phyloP scores from a whole-genome alignment of 2,113 vertebrate genomes.

The Syngnathus typhle region DNA sequence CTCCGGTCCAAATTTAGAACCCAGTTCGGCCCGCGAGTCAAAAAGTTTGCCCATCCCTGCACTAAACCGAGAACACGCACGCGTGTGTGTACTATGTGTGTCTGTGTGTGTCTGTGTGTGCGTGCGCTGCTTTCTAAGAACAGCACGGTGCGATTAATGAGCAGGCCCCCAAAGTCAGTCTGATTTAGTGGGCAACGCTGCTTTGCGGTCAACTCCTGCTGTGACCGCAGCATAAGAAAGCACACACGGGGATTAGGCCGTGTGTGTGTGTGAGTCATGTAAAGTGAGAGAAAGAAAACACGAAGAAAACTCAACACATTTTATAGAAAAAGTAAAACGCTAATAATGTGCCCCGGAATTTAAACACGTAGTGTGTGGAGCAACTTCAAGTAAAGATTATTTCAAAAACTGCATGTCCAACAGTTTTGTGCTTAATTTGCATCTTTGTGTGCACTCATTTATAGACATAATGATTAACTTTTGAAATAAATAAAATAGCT shows the following conservation, averaged over 20 bases:
- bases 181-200: slow-evolving; percentile 46
- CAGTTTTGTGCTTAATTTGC: too few species aligned
- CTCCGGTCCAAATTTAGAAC: too few species aligned
- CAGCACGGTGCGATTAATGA: slow-evolving; percentile 38
- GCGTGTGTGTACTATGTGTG: not conserved
- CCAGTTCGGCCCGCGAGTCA: too few species aligned
- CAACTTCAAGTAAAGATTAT: not conserved
- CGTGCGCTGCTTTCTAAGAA: slow-evolving; percentile 8
- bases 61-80: too few species aligned
- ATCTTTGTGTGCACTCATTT: too few species aligned
- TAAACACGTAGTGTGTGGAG: not conserved
- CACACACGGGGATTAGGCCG: slow-evolving; percentile 31
- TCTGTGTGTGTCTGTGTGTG: slow-evolving; percentile 5
- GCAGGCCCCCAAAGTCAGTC: slow-evolving; percentile 22
- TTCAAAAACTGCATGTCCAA: not conserved
- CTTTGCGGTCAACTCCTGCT: slow-evolving; percentile 42
- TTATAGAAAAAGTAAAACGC: not conserved
- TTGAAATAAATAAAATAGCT: not conserved
- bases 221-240: slow-evolving; percentile 45
- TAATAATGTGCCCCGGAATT: not conserved
- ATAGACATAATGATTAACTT: too few species aligned
- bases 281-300: not conserved
- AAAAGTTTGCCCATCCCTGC: too few species aligned
- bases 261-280: slow-evolving; percentile 11
- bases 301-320: not conserved